phyloP scores from a whole-genome alignment of 2,888 invertebrate species.

The Heliconius hortense region DNA sequence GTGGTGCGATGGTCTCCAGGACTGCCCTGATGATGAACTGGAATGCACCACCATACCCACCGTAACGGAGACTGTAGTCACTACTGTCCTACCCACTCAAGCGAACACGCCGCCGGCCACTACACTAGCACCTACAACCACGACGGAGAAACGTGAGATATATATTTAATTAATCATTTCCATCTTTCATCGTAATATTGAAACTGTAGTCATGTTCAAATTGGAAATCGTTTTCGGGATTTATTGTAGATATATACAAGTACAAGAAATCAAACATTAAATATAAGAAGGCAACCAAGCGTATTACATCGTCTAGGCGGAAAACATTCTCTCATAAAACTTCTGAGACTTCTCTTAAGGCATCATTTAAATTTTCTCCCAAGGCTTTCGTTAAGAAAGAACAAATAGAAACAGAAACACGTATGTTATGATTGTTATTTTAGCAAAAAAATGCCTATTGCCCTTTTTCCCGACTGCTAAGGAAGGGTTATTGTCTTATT shows the following conservation, averaged over 20 bases:
- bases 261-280: neutral
- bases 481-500: too few relatives aligned
- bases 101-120: constrained; percentile 50
- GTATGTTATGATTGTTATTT: neutral
- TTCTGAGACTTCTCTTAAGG: neutral
- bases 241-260: constrained; percentile 2
- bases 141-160: constrained; percentile 46
- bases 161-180: neutral
- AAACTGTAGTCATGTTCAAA: neutral
- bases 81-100: constrained; percentile 50
- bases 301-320: neutral
- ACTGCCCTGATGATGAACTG: constrained; percentile 92
- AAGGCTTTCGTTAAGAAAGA: neutral
- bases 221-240: constrained; percentile 2
- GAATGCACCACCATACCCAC: constrained; percentile 77
- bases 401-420: neutral
- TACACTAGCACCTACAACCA: constrained; percentile 39
- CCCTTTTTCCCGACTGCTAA: too few relatives aligned
- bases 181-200: neutral
- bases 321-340: neutral
- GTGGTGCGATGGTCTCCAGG: constrained; percentile 91
- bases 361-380: neutral
- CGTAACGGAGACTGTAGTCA: constrained; percentile 49
- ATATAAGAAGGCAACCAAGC: neutral
- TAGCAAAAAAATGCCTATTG: too few relatives aligned